These are phyloP conservation scores for Drosophila neocordata DNA, from an alignment of 1,140 invertebrate genomes.

Conservation along the genomic window DNA sequence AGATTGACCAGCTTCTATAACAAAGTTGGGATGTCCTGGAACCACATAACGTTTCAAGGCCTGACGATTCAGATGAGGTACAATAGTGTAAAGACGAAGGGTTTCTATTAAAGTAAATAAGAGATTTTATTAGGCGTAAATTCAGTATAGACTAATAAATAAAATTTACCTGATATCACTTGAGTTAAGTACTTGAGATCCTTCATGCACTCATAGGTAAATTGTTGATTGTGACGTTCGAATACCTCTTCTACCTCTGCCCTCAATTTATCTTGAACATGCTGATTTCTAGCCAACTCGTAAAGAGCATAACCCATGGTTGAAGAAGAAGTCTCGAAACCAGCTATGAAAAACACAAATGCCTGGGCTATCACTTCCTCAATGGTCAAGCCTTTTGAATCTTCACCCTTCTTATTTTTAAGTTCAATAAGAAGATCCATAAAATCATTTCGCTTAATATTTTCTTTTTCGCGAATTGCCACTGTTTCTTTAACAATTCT, in stretches of 20 bases:
- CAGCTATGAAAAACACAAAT: slow-evolving; percentile 84
- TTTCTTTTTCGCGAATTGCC: slow-evolving; percentile 83
- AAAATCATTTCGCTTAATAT: slow-evolving; percentile 84
- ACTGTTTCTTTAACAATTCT: slow-evolving; percentile 83
- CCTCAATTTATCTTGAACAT: slow-evolving; percentile 85
- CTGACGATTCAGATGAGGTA: slow-evolving; percentile 85
- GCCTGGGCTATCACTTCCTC: slow-evolving; percentile 79
- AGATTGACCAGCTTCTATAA: slow-evolving; percentile 85
- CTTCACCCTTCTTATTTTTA: slow-evolving; percentile 58
- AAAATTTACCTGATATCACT: slow-evolving; percentile 61
- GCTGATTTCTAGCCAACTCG: slow-evolving; percentile 85
- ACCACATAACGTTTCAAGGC: slow-evolving; percentile 85
- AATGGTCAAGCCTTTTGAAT: slow-evolving; percentile 36
- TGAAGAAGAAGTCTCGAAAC: slow-evolving; percentile 87
- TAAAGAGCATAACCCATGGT: slow-evolving; percentile 84
- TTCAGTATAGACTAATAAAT: accelerated
- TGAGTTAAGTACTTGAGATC: slow-evolving; percentile 84
- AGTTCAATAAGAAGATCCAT: slow-evolving; percentile 84
- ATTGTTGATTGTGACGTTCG: slow-evolving; percentile 81
- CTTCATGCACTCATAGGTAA: slow-evolving; percentile 84
- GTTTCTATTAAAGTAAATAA: slow-evolving; percentile 83
- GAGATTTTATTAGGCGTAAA: background rate
- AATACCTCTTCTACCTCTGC: slow-evolving; percentile 85
- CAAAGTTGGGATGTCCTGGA: slow-evolving; percentile 84
- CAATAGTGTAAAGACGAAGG: slow-evolving; percentile 86